Evolutionary conservation across 2,888 invertebrate genomes (phyloP).

Genomic region (Imbricaverruca yamaguchii): DNA sequence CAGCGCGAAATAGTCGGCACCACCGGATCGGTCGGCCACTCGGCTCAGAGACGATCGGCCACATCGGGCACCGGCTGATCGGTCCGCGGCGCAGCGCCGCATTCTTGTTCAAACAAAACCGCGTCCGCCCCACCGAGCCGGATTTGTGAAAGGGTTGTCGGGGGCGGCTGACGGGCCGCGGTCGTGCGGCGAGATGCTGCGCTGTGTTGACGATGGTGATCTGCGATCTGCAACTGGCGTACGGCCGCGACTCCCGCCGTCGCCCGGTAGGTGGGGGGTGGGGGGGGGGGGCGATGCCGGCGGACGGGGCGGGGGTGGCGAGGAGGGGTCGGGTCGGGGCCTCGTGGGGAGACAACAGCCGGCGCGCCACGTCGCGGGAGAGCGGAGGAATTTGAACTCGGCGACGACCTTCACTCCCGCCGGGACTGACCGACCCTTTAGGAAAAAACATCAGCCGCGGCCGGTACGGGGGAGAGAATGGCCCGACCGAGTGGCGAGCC

Average conservation of each 20-base stretch:
- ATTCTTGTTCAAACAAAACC: constrained; percentile 21
- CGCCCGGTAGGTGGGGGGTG: neutral
- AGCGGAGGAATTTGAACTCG: neutral
- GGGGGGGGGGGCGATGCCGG: too few relatives aligned
- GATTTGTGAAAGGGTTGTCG: constrained; percentile 8
- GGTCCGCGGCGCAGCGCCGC: neutral
- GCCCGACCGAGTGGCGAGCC: neutral
- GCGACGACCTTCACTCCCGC: neutral
- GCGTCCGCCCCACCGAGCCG: neutral
- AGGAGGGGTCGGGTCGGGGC: too few relatives aligned
- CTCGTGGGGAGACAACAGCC: too few relatives aligned
- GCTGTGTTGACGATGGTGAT: too few relatives aligned
- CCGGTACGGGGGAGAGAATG: neutral
- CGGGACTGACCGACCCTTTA: neutral
- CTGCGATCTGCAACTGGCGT: too few relatives aligned
- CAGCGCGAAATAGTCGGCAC: neutral
- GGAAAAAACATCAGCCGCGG: constrained; percentile 4
- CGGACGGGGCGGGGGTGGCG: too few relatives aligned
- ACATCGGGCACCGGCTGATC: neutral
- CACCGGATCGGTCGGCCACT: neutral
- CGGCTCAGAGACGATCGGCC: neutral
- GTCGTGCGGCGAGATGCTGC: too few relatives aligned
- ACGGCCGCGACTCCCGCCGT: neutral
- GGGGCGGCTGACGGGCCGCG: neutral
- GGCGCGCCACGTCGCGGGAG: neutral